phyloP scores from a whole-genome alignment of 2,797 vertebrate genomes.

The Brachyalestes nurse region DNA sequence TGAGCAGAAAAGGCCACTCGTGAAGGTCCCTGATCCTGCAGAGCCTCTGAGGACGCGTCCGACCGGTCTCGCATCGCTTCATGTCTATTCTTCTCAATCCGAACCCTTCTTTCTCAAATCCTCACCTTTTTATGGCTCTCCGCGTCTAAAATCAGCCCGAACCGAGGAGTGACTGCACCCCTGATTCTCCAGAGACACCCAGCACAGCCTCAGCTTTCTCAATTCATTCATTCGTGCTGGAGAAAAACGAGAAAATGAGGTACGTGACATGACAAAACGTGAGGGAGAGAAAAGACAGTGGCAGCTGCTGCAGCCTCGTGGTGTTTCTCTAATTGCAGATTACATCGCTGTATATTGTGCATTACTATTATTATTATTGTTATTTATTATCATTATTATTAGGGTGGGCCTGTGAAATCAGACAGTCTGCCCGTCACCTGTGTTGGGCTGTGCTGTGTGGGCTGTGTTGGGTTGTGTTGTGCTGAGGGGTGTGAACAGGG shows the following conservation, averaged over 20 bases:
- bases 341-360: background rate
- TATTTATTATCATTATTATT: background rate
- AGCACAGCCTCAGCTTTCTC: conserved; percentile 13
- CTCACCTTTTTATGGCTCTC: background rate
- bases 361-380: background rate
- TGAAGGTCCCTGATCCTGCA: conserved; percentile 58
- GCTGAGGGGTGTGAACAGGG: conserved; percentile 14
- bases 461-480: too few relatives aligned
- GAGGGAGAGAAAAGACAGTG: background rate
- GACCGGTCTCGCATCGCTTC: conserved; percentile 57
- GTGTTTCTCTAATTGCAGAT: background rate
- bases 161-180: background rate
- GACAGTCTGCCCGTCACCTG: conserved; percentile 43
- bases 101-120: background rate
- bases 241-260: conserved; percentile 78
- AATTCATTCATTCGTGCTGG: conserved; percentile 58
- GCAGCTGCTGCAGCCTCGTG: background rate
- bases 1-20: conserved; percentile 71
- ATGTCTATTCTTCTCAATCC: conserved; percentile 36
- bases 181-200: conserved; percentile 19
- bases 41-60: conserved; percentile 64
- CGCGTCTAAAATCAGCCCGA: background rate
- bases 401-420: conserved; percentile 23
- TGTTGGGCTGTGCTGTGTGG: conserved; percentile 26
- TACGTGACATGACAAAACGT: conserved; percentile 44